Evolutionary conservation across 2,888 invertebrate species (phyloP), one percentile per base, ranked within the genome.

Genomic region (Mythimna impura): DNA sequence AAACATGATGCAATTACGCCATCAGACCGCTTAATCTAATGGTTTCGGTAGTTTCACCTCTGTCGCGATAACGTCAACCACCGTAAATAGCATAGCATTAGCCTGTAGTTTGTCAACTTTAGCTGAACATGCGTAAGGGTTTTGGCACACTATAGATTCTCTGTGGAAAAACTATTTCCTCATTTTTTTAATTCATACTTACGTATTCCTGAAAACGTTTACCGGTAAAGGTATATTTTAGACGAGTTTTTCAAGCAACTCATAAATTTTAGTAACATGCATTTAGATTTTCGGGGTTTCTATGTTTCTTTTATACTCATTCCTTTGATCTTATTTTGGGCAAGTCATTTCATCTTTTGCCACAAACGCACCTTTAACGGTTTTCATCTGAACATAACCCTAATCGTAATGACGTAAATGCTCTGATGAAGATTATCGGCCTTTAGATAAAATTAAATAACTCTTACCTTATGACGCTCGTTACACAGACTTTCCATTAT

Each of bases 41-140:
- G 94, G 92, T 91, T 93, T 92, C 87, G 84, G 91, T 89, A 89
- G 89, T 90, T 90, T 88, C 84, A 85, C 85, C 85, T 87, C 89
- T 90, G 89, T 90, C 91, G 78, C 70, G 96, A 96, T 96, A 96
- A 95, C 92, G 95, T 95, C 94, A 93, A 90, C 82, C 85, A 81
- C 88, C 90, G 89, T 92, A 93, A 94, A 95, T 93, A 94, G 92
- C 91, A 85, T 91, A 94, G 92, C 91, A 85, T 91, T 91, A 90
- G 89, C 88, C 87, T 89, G 86, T 87, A 88, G 84, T 90, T 89
- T 94, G 93, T 94, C 94, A 94, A 89, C 89, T 90, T 87, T 82
- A 80, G 90, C 90, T 91, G 88, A 92, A 90, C 85, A 83, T 91
- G 92, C 90, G 93, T 93, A 93, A 90, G 68, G 83, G 50, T 52